Percentiles rank a stretch among this genome's conserved stretches.
Evolutionary conservation across 2,888 invertebrate genomes (phyloP).

Genomic region (Drosophila falleni): DNA sequence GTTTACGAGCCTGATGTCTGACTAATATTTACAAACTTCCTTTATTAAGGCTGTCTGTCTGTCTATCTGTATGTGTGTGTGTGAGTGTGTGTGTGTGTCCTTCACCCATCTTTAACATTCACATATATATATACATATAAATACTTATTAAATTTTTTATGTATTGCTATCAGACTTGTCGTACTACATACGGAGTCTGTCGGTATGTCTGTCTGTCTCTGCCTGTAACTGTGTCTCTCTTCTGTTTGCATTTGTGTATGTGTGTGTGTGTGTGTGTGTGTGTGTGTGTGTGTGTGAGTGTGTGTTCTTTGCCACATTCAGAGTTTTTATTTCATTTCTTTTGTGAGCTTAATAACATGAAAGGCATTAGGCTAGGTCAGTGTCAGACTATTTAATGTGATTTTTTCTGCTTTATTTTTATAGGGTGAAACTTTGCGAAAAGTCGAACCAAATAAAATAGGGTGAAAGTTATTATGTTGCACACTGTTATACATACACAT

Average conservation of each 20-base stretch:
- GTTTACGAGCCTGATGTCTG: constrained; percentile 45
- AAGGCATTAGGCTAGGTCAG: constrained; percentile 76
- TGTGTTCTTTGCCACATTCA: constrained; percentile 58
- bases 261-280: constrained; percentile 25
- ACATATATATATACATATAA: constrained; percentile 26
- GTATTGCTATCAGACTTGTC: constrained; percentile 52
- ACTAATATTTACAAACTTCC: constrained; percentile 60
- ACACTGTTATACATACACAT: constrained; percentile 2
- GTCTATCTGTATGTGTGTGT: constrained; percentile 11
- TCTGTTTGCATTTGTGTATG: constrained; percentile 22
- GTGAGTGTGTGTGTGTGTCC: constrained; percentile 54
- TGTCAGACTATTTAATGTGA: constrained; percentile 72
- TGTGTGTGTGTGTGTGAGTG: constrained; percentile 26
- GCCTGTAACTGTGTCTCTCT: constrained; percentile 16
- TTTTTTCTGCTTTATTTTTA: constrained; percentile 61
- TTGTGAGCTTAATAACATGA: constrained; percentile 68
- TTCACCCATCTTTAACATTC: constrained; percentile 35
- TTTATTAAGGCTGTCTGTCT: constrained; percentile 40
- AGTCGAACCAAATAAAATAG: constrained; percentile 51
- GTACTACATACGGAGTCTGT: constrained; percentile 8
- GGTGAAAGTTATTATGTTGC: constrained; percentile 44
- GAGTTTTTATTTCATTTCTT: constrained; percentile 77
- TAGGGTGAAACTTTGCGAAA: constrained; percentile 65
- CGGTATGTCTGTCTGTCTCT: constrained; percentile 14
- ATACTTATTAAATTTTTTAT: constrained; percentile 52